These are phyloP conservation scores for Poecilia gillii DNA, from an alignment of 2,797 vertebrate genomes.

Conservation along the genomic window DNA sequence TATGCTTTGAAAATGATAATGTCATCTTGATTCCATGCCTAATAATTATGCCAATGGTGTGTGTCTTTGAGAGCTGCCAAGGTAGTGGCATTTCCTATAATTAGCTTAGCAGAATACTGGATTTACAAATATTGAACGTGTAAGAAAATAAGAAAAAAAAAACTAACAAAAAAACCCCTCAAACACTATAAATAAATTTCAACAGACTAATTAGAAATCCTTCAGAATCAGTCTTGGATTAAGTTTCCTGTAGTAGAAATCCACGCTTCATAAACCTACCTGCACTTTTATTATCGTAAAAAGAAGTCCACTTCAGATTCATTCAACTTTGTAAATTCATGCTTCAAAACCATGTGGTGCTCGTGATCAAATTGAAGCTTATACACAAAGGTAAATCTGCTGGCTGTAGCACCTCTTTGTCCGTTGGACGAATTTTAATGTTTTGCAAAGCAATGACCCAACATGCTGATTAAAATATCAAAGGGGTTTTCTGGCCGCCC, in stretches of 20 bases:
- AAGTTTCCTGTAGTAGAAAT: neutral
- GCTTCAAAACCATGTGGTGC: neutral
- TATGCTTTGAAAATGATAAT: neutral
- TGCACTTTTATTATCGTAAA: neutral
- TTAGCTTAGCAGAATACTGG: neutral
- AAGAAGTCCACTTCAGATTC: neutral
- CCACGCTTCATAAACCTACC: neutral
- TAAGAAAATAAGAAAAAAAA: neutral
- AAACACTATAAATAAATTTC: no score
- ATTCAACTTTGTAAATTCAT: neutral
- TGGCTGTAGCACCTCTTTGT: conserved; percentile 21
- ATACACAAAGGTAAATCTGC: conserved; percentile 13
- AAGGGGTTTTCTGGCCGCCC: conserved; percentile 26
- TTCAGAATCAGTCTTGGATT: neutral
- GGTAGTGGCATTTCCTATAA: neutral
- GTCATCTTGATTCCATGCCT: neutral
- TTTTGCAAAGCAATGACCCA: conserved; percentile 6
- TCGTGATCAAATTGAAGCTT: neutral
- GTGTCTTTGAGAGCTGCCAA: neutral
- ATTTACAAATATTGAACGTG: neutral
- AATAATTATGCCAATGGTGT: neutral
- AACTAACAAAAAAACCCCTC: neutral
- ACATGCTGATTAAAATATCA: conserved; percentile 50
- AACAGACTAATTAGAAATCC: neutral
- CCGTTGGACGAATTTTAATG: conserved; percentile 19